Conservation (phyloP, 2,113 vertebrate species). For the Atherinomorus stipes region DNA sequence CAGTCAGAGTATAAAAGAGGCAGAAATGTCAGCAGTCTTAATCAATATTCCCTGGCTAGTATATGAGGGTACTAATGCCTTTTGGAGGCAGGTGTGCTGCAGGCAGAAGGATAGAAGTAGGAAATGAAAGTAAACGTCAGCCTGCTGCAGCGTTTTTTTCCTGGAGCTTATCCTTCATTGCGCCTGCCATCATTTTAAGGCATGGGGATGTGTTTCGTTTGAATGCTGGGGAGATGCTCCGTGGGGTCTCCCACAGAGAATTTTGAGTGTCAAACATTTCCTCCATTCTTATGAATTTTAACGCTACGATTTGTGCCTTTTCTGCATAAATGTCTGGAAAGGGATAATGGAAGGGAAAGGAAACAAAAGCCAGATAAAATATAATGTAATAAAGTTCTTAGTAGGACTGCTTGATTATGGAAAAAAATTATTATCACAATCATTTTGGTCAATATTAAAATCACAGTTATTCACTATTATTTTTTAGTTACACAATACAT, state of each 20-base stretch:
- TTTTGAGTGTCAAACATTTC: neutral
- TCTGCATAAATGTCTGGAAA: constrained; percentile 5
- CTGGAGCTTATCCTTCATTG: constrained; percentile 43
- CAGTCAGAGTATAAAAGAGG: constrained; percentile 38
- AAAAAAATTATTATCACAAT: no score
- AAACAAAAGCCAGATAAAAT: no score
- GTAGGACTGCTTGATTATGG: no score
- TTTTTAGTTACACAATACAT: no score
- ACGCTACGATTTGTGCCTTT: neutral
- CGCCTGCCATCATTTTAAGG: constrained; percentile 16
- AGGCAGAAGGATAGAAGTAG: constrained; percentile 44
- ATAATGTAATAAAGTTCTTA: no score
- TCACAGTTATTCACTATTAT: no score
- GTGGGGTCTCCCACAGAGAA: neutral
- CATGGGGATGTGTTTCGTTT: neutral
- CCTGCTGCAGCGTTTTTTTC: constrained; percentile 34
- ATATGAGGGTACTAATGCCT: constrained; percentile 35
- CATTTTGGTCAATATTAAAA: no score
- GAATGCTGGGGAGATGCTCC: neutral
- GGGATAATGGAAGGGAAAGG: neutral
- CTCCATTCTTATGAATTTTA: neutral
- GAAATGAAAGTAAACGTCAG: constrained; percentile 54
- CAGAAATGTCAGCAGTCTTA: constrained; percentile 69
- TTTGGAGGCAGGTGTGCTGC: constrained; percentile 51
- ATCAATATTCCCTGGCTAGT: constrained; percentile 62